Evolutionary conservation across 2,113 vertebrate genomes (phyloP).

Genomic region (Megalops atlanticus): DNA sequence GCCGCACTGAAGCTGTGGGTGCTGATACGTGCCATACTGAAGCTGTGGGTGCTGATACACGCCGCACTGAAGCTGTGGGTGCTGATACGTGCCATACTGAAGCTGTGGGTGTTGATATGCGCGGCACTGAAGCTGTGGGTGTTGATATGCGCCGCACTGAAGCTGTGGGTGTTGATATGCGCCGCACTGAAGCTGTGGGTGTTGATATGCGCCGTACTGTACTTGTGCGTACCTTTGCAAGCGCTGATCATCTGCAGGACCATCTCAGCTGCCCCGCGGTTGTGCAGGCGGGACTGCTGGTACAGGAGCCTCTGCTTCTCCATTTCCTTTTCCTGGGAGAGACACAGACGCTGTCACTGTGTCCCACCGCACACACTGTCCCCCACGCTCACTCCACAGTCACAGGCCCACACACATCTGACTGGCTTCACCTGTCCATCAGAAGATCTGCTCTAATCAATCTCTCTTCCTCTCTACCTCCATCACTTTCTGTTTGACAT

Average conservation of each 20-base stretch:
- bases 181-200: not conserved
- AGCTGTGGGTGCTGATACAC: not conserved
- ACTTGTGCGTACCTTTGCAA: slow-evolving; percentile 79
- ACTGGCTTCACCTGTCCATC: not conserved
- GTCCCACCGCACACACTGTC: slow-evolving; percentile 8
- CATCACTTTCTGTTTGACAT: not conserved
- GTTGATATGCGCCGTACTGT: not conserved
- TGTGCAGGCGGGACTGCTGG: slow-evolving; percentile 88
- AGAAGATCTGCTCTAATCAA: not conserved
- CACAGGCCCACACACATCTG: slow-evolving; percentile 31
- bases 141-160: not conserved
- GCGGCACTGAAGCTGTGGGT: no score
- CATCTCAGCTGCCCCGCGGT: slow-evolving; percentile 89
- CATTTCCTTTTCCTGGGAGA: slow-evolving; percentile 87
- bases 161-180: not conserved
- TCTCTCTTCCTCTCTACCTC: not conserved
- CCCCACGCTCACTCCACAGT: slow-evolving; percentile 45
- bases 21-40: not conserved
- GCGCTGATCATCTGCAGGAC: slow-evolving; percentile 94
- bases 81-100: no score
- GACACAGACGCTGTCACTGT: slow-evolving; percentile 37
- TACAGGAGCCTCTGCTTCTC: slow-evolving; percentile 89
- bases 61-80: no score
- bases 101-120: no score
- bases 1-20: not conserved